These are phyloP conservation scores for Botia kubotai DNA, from an alignment of 2,797 vertebrate species.

Conservation along the genomic window DNA sequence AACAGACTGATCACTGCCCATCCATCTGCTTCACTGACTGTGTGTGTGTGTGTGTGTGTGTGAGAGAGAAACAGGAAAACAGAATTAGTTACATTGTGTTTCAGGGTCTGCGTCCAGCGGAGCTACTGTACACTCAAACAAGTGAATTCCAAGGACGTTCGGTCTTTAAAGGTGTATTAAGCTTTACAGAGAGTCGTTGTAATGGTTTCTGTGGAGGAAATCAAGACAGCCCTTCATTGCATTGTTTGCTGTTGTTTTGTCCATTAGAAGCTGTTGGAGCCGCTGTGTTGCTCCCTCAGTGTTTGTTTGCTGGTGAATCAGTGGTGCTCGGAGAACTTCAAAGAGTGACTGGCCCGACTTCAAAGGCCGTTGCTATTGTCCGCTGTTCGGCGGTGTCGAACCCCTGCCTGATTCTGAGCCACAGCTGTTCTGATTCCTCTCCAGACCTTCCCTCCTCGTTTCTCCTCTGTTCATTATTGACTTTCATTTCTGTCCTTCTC, in stretches of 20 bases:
- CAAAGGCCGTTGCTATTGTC: conserved; percentile 45
- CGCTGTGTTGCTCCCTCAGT: conserved; percentile 25
- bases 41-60: background rate
- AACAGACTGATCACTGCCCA: conserved; percentile 44
- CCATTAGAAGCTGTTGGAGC: background rate
- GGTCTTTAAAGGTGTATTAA: background rate
- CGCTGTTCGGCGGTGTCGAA: conserved; percentile 39
- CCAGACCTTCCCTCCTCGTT: background rate
- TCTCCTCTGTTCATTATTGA: conserved; percentile 39
- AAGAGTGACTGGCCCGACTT: conserved; percentile 49
- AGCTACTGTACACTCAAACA: background rate
- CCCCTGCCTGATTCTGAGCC: conserved; percentile 29
- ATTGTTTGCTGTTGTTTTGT: background rate
- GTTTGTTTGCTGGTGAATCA: conserved; percentile 22
- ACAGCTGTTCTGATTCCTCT: conserved; percentile 49
- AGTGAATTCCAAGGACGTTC: background rate
- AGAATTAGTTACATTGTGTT: conserved; percentile 3
- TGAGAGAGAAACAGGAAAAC: background rate
- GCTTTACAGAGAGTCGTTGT: background rate
- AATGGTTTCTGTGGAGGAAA: background rate
- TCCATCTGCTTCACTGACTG: conserved; percentile 34
- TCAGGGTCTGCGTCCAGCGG: conserved; percentile 1
- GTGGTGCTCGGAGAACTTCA: conserved; percentile 34
- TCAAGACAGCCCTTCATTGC: background rate
- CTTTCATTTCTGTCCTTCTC: conserved; percentile 47